Evolutionary conservation across 2,888 invertebrate species (phyloP), one percentile per base, ranked within the genome.

Genomic region (Muschampia plurimacula): DNA sequence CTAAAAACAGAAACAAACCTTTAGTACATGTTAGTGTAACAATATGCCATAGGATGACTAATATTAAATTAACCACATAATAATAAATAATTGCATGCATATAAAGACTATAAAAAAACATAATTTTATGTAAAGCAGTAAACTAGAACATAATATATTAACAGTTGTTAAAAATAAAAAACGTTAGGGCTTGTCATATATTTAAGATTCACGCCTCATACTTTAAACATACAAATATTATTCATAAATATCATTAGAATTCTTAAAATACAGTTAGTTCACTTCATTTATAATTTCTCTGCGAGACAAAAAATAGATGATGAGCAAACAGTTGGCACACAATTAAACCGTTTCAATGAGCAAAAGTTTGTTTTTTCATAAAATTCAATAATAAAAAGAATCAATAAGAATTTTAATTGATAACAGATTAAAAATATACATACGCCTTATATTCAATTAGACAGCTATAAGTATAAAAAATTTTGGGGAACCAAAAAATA

Each of bases 1-100:
- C 94, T 94, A 82, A 74, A 78, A 82, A 76, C 81, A 79, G 79
- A 79, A 74, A 74, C 77, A 36, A 65, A 15, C 46, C 2, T 68
- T 78, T 77, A 79, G 52, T 74, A 70, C 59, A 41, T 36, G 39
- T 52, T 67, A 67, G 2, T 49, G 60, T 12, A 8, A 28, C 12
- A 2, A 13, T 39, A 10, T 32, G 55, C 12, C 32, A 65, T 5
- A 52, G 62, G 44, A 32, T 4, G 9, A 55, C 69, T 39, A 64
- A 12, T 22, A 22, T 41, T 28, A 55, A 63, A 49, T 28, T 55
- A 60, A 63, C 46, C 28, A 12, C 8, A 7, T 5, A 32, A 32
- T 32, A 2, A 10, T 60, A 49, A 22, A 12, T 28, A 9, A 15
- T 7, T 55, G 12, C 69, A 69, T 72, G 69, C 67, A 71, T 41